phyloP scores from a whole-genome alignment of 1,140 invertebrate species.

The Hermatobates lingyangjiaoensis region DNA sequence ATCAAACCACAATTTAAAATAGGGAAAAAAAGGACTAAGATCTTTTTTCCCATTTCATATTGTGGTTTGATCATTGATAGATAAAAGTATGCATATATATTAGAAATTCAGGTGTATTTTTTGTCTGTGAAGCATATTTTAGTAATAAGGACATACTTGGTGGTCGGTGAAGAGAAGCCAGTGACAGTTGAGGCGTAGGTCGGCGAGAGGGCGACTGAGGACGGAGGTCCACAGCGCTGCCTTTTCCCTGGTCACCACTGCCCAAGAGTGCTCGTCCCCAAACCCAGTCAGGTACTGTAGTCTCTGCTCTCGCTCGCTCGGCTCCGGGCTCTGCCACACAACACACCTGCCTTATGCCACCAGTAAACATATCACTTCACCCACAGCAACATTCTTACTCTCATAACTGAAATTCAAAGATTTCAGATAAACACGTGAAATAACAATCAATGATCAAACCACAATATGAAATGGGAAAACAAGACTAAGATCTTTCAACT shows the following conservation, averaged over 20 bases:
- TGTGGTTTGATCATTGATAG: no score
- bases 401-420: no score
- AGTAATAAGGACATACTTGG: not conserved
- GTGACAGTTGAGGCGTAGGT: constrained; percentile 7
- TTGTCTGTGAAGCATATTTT: not conserved
- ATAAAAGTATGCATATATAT: not conserved
- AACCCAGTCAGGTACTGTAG: constrained; percentile 72
- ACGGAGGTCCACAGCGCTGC: constrained; percentile 74
- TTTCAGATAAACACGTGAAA: no score
- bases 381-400: no score
- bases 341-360: no score
- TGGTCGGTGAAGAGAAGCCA: not conserved
- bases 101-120: not conserved
- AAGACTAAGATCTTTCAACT: no score
- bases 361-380: no score
- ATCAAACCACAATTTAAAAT: no score
- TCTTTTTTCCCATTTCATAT: no score
- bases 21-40: no score
- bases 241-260: constrained; percentile 47
- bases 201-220: constrained; percentile 6
- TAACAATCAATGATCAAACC: no score
- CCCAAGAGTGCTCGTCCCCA: constrained; percentile 59
- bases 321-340: constrained; percentile 2
- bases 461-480: no score
- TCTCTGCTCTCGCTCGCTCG: constrained; percentile 40